phyloP scores from a whole-genome alignment of 2,113 vertebrate genomes.

The Alligator mississippiensis region DNA sequence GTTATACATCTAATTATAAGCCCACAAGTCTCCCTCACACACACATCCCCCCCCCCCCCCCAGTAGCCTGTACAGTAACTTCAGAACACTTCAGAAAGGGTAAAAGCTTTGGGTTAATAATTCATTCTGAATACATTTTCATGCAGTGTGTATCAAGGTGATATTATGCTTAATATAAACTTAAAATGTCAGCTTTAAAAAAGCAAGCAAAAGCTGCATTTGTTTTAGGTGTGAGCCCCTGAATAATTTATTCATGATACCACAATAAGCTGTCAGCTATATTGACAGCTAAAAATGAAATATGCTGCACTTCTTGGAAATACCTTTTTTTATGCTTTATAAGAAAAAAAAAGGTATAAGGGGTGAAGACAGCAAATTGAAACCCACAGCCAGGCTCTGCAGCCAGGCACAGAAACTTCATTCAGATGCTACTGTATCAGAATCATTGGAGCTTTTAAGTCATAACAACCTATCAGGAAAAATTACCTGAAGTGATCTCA shows the following conservation, averaged over 20 bases:
- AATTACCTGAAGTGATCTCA: conserved; percentile 52
- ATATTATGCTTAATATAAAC: conserved; percentile 38
- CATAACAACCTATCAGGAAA: conserved; percentile 66
- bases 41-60: not conserved
- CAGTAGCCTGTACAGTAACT: conserved; percentile 23
- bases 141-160: conserved; percentile 7
- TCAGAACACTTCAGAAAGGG: conserved; percentile 32
- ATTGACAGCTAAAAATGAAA: conserved; percentile 69
- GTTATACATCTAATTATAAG: conserved; percentile 18
- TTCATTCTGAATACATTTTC: conserved; percentile 49
- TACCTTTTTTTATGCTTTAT: conserved; percentile 21
- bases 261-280: conserved; percentile 50
- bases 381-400: conserved; percentile 39
- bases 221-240: conserved; percentile 49
- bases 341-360: conserved; percentile 3
- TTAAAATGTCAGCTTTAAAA: conserved; percentile 40
- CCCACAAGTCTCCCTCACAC: not conserved
- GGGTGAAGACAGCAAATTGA: conserved; percentile 45
- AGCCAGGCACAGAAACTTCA: conserved; percentile 34
- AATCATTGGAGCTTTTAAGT: conserved; percentile 54
- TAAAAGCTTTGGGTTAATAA: conserved; percentile 64
- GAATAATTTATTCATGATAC: conserved; percentile 69
- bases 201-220: not conserved
- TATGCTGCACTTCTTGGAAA: conserved; percentile 39
- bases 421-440: conserved; percentile 44